A percentile compares a stretch with the other conserved stretches of the same genome.
phyloP scores from a whole-genome alignment of 2,888 invertebrate genomes.

The Ectobius pallidus region DNA sequence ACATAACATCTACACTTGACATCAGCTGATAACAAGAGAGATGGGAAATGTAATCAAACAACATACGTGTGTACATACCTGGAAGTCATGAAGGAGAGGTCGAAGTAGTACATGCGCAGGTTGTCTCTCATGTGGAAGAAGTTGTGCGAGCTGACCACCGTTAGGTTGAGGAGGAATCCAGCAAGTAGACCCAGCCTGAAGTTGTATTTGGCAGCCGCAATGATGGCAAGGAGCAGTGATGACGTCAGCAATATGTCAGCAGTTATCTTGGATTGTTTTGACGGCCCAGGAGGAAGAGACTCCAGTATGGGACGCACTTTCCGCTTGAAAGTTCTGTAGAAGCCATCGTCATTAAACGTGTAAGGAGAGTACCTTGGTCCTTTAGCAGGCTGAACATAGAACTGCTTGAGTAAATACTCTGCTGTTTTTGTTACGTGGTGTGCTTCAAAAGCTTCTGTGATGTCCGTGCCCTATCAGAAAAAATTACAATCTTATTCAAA shows the following conservation, averaged over 20 bases:
- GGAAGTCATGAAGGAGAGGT: constrained; percentile 69
- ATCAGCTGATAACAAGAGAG: too few relatives aligned
- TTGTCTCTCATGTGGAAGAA: constrained; percentile 77
- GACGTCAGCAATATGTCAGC: constrained; percentile 54
- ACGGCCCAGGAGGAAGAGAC: constrained; percentile 19
- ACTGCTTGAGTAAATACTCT: constrained; percentile 58
- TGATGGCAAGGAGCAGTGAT: constrained; percentile 52
- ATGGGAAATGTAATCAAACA: too few relatives aligned
- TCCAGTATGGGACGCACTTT: not conserved
- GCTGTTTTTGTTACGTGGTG: constrained; percentile 69
- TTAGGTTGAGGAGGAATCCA: constrained; percentile 64
- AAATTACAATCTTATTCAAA: not conserved
- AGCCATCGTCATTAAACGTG: constrained; percentile 65
- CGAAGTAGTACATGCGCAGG: constrained; percentile 80
- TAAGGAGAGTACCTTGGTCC: constrained; percentile 71
- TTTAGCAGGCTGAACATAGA: constrained; percentile 62
- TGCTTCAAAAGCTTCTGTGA: constrained; percentile 58
- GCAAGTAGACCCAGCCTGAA: constrained; percentile 56
- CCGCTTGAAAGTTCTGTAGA: constrained; percentile 63
- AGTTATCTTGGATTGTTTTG: not conserved
- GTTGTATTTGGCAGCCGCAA: constrained; percentile 45
- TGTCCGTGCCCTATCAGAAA: constrained; percentile 70
- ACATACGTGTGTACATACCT: constrained; percentile 57
- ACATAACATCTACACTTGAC: too few relatives aligned
- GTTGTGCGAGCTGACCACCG: constrained; percentile 71